Base-by-base conservation (phyloP, 2,888 invertebrate genomes). In the Drosophila merina region DNA sequence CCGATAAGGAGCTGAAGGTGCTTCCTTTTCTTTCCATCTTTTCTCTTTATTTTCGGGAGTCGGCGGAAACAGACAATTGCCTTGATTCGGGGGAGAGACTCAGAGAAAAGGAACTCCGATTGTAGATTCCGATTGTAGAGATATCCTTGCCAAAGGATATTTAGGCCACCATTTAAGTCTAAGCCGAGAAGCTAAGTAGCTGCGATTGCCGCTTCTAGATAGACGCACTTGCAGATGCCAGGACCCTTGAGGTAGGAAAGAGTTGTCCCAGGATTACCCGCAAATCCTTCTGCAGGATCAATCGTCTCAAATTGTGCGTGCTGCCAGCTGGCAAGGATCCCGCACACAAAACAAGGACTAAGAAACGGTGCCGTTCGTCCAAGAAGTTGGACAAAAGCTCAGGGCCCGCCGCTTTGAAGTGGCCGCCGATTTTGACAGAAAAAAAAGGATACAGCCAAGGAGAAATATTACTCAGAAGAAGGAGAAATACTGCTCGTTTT, bases 51-150 rank as follows among this genome's bases (percentile, higher is more conserved):
- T 14, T 48, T 64, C 14, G 14, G 47, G 36, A 47, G 60, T 20
- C 31, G 57, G 30, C 79, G 87, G 87, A 82, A 86, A 74, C 85
- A 78, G 57, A 81, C 85, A 85, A 87, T 87, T 76, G 79, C 63
- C 57, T 71, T 75, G 58, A 9, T 9, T 33, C 5, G 10, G 67
- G 6, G 28, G 28, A 28, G 28, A 4, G 38, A 48, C 31, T 31
- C 12, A n/a, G 38, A 40, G 9, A 31, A 25, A 30, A 45, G 28
- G 25, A 26, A 33, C 25, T 26, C 36, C 48, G 42, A 52, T 57
- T 36, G 40, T n/a, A 25, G 33, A 44, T 44, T 14, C 36, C 48
- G 42, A 52, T 57, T 36, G 40, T n/a, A 12, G 30, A 20, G 36
- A 36, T 36, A 36, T 42, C 42, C 44, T 25, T 20, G 44, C 44